Evolutionary conservation across 2,797 vertebrate genomes (phyloP).

Genomic region (Pampus argenteus): DNA sequence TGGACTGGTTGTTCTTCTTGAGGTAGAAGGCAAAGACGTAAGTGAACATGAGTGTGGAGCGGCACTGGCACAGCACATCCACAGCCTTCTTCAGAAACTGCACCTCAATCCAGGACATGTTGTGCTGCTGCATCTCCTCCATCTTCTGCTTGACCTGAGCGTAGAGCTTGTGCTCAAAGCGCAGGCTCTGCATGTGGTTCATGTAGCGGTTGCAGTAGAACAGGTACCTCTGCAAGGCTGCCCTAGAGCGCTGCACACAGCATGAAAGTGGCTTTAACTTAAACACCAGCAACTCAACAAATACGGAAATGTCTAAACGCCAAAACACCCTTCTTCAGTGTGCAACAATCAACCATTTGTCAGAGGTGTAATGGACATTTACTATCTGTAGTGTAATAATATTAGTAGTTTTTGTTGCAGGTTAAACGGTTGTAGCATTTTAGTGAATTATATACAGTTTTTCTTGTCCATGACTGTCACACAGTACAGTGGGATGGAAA

Average conservation of each 20-base stretch:
- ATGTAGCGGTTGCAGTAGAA: constrained; percentile 99
- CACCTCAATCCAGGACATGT: constrained; percentile 99
- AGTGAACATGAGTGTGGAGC: constrained; percentile 99
- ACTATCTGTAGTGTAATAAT: not conserved
- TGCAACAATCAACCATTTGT: not conserved
- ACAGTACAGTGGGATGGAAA: not conserved
- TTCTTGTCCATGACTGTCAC: not conserved
- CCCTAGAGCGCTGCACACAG: constrained; percentile 91
- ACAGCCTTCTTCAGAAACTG: constrained; percentile 99
- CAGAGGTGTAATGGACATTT: not conserved
- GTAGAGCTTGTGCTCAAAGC: constrained; percentile 99
- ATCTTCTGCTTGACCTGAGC: constrained; percentile 99
- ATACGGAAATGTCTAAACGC: not conserved
- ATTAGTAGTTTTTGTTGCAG: not conserved
- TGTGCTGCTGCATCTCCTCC: constrained; percentile 99
- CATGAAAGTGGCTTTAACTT: constrained; percentile 30
- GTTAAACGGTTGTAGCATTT: not conserved
- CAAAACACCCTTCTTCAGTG: not conserved
- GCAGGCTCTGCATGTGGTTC: constrained; percentile 99
- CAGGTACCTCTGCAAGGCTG: constrained; percentile 98
- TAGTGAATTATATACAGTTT: not conserved
- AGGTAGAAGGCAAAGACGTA: constrained; percentile 99
- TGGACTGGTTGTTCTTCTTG: constrained; percentile 99
- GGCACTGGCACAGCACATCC: constrained; percentile 97
- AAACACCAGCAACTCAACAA: not conserved